Conservation (phyloP, 92 coral and sea anemone species). For the Actinostola sp. region DNA sequence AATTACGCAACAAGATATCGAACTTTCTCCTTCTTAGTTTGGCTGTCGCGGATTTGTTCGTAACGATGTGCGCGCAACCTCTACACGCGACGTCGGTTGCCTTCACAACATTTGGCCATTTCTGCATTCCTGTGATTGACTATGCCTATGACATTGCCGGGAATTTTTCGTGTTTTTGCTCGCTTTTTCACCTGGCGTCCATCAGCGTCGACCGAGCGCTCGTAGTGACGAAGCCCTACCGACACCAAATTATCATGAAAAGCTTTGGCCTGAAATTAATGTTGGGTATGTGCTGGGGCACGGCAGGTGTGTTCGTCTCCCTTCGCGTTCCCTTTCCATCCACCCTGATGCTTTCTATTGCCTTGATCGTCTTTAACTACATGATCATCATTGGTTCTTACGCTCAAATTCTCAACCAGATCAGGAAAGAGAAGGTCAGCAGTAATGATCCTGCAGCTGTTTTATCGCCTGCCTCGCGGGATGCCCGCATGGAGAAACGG, state of each 20-base stretch:
- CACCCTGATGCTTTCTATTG: constrained; percentile 27
- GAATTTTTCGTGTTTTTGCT: constrained; percentile 29
- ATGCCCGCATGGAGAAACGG: constrained; percentile 27
- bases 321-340: constrained; percentile 33
- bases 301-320: constrained; percentile 9
- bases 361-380: constrained; percentile 28
- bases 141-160: constrained; percentile 33
- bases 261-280: constrained; percentile 21
- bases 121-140: constrained; percentile 22
- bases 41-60: constrained; percentile 40
- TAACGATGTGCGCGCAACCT: constrained; percentile 32
- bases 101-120: constrained; percentile 11
- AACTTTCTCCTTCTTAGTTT: constrained; percentile 40
- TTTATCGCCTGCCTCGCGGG: constrained; percentile 18
- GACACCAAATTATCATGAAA: constrained; percentile 29
- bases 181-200: constrained; percentile 37
- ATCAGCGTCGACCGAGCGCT: constrained; percentile 40
- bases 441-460: constrained; percentile 25
- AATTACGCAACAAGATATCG: constrained; percentile 18
- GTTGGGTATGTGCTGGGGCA: constrained; percentile 29
- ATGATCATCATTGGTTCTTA: constrained; percentile 26
- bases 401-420: constrained; percentile 18
- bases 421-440: constrained; percentile 30
- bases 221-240: constrained; percentile 25
- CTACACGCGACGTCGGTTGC: constrained; percentile 29